Evolutionary conservation across 2,113 vertebrate genomes (phyloP).

Genomic region (Atrichornis clamosus): DNA sequence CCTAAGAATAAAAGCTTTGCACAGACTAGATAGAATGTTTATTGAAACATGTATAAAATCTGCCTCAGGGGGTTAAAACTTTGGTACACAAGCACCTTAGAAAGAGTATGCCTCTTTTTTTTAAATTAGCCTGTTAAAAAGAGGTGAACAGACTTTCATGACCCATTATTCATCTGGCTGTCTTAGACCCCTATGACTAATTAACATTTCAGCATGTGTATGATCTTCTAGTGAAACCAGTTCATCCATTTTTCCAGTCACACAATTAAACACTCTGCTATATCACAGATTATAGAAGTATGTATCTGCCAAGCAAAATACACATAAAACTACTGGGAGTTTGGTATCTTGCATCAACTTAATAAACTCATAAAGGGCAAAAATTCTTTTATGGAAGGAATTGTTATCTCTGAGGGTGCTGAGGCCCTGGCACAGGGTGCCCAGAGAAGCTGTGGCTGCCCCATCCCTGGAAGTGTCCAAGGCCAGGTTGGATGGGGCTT

Average conservation of each 20-base stretch:
- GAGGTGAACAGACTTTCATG: not conserved
- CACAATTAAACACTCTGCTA: not conserved
- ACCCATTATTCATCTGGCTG: not conserved
- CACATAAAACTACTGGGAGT: not conserved
- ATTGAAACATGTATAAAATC: not conserved
- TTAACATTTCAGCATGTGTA: not conserved
- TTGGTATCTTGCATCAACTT: not conserved
- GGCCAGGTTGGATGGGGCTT: not conserved
- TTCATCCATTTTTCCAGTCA: not conserved
- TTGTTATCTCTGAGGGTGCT: rapidly evolving
- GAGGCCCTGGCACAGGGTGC: not conserved
- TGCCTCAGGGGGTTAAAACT: not conserved
- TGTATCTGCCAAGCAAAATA: not conserved
- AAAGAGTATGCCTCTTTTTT: not conserved
- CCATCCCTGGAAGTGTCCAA: not conserved
- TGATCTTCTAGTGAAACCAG: not conserved
- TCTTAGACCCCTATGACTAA: not conserved
- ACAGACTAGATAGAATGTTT: not conserved
- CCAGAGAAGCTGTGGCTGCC: not conserved
- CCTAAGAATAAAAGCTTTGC: not conserved
- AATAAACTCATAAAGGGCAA: not conserved
- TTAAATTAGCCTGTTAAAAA: not conserved
- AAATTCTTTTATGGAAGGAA: not conserved
- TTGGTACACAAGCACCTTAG: not conserved
- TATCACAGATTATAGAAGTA: not conserved